Percentiles rank a stretch among this genome's conserved stretches.
These are phyloP conservation scores for Sinocyclocheilus grahami DNA, from an alignment of 2,113 vertebrate genomes.

Conservation along the genomic window DNA sequence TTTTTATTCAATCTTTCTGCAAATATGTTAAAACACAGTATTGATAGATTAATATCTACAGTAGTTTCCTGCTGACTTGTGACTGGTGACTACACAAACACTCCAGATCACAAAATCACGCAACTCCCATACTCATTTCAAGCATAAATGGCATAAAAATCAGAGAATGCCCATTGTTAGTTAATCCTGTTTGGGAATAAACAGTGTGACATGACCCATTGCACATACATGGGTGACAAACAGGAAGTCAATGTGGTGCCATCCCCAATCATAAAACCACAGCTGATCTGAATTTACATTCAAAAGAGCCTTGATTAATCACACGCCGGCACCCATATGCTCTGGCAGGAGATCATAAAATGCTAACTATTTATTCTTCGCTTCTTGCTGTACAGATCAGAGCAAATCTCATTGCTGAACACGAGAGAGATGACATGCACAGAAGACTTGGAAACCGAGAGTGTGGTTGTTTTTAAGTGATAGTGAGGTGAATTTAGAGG, in stretches of 20 bases:
- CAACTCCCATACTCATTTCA: neutral
- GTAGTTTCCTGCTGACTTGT: neutral
- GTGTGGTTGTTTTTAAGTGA: constrained; percentile 6
- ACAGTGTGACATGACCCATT: constrained; percentile 12
- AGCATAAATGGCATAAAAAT: neutral
- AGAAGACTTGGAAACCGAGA: neutral
- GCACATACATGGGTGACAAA: constrained; percentile 29
- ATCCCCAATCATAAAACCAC: constrained; percentile 29
- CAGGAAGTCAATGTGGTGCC: constrained; percentile 25
- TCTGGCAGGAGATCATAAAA: neutral
- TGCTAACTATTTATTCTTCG: constrained; percentile 5
- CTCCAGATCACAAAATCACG: neutral
- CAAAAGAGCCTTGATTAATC: constrained; percentile 30
- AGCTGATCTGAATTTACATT: constrained; percentile 43
- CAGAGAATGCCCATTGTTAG: neutral
- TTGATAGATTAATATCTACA: neutral
- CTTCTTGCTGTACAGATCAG: constrained; percentile 2
- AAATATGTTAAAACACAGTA: too few relatives aligned
- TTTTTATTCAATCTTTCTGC: too few relatives aligned
- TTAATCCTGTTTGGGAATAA: constrained; percentile 35
- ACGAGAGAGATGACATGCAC: neutral
- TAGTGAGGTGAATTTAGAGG: neutral
- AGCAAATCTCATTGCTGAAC: constrained; percentile 1
- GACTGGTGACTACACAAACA: neutral
- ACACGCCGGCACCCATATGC: neutral